Percentiles rank a stretch among this genome's conserved stretches.
phyloP scores from a whole-genome alignment of 2,113 vertebrate species.

The Fregata magnificens region DNA sequence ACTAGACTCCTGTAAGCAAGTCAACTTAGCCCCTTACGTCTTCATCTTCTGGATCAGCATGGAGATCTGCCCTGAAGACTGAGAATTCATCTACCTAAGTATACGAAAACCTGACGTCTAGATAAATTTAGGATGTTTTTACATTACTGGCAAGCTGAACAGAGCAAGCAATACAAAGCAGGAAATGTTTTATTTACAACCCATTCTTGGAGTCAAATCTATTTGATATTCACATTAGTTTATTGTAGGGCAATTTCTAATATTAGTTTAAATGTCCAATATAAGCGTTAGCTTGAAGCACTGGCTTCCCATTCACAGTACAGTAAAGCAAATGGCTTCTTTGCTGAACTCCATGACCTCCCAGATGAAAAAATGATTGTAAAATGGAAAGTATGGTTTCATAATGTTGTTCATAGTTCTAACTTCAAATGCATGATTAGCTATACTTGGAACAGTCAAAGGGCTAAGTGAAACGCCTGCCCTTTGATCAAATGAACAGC shows the following conservation, averaged over 20 bases:
- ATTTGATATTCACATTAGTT: slow-evolving; percentile 24
- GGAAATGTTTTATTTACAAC: slow-evolving; percentile 26
- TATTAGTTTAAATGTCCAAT: background rate
- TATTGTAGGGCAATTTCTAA: slow-evolving; percentile 3
- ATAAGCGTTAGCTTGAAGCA: background rate
- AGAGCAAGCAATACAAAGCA: background rate
- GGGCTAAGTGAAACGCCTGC: background rate
- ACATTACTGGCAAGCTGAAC: background rate
- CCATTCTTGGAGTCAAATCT: background rate
- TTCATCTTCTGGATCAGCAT: background rate
- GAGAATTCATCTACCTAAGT: background rate
- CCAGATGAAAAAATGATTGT: background rate
- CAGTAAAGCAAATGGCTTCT: slow-evolving; percentile 22
- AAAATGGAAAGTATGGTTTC: background rate
- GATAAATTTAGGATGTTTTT: background rate
- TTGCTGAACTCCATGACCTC: background rate
- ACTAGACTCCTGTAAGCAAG: background rate
- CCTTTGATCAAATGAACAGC: background rate
- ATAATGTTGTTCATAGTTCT: background rate
- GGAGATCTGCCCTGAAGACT: background rate
- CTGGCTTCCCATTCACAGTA: background rate
- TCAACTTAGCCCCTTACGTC: background rate
- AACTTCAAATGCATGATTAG: background rate
- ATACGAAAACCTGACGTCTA: background rate
- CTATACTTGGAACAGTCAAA: background rate